A percentile compares a stretch with the other conserved stretches of the same genome.
Evolutionary conservation across 2,113 vertebrate species (phyloP).

Genomic region (Petrocephalus zakoni): DNA sequence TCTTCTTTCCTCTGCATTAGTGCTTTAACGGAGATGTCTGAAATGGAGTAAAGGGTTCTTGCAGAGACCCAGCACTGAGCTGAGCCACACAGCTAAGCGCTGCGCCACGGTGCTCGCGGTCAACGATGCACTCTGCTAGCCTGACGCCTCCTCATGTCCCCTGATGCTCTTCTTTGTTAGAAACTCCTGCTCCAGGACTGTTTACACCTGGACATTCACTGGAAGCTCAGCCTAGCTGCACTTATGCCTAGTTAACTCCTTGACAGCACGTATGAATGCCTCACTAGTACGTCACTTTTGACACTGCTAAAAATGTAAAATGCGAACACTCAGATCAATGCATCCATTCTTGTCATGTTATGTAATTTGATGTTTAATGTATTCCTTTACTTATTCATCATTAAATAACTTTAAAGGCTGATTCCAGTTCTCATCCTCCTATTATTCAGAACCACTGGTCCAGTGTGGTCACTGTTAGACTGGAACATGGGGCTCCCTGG

Average conservation of each 20-base stretch:
- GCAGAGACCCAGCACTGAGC: neutral
- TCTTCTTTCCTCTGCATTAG: constrained; percentile 15
- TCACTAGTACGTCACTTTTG: neutral
- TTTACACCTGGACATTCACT: neutral
- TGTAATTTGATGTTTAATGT: neutral
- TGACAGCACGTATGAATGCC: neutral
- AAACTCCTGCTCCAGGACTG: neutral
- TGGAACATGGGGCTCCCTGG: neutral
- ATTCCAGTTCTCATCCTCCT: neutral
- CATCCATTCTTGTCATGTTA: neutral
- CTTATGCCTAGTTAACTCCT: neutral
- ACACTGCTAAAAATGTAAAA: neutral
- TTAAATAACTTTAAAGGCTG: neutral
- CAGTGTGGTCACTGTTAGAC: neutral
- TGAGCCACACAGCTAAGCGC: neutral
- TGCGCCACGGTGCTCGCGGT: neutral
- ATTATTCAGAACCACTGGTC: neutral
- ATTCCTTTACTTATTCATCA: neutral
- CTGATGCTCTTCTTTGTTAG: neutral
- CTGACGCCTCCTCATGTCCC: neutral
- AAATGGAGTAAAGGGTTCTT: neutral
- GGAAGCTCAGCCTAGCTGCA: too few relatives aligned
- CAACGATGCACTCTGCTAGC: neutral
- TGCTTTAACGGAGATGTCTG: constrained; percentile 12
- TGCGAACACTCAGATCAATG: neutral